Percentiles rank a stretch among this genome's conserved stretches.
phyloP scores from a whole-genome alignment of 2,797 vertebrate genomes.

The Microctenopoma lineatum region DNA sequence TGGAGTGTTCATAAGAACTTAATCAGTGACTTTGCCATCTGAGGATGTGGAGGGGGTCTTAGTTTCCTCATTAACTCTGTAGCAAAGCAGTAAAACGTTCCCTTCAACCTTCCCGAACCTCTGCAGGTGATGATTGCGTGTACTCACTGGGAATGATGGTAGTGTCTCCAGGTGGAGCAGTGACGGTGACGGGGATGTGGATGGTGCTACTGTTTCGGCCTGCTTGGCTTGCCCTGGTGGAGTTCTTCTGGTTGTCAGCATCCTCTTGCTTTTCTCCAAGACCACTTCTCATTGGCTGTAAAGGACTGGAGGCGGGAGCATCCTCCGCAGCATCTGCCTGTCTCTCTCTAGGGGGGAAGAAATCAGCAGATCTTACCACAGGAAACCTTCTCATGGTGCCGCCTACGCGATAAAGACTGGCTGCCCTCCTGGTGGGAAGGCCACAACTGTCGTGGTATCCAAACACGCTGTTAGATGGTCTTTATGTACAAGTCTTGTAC shows the following conservation, averaged over 20 bases:
- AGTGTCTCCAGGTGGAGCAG: slow-evolving; percentile 88
- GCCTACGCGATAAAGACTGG: slow-evolving; percentile 1
- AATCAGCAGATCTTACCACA: slow-evolving; percentile 13
- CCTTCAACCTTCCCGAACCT: not conserved
- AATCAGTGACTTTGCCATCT: not conserved
- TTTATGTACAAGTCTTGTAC: not conserved
- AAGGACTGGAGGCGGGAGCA: slow-evolving; percentile 67
- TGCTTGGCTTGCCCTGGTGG: slow-evolving; percentile 87
- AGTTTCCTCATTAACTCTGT: slow-evolving; percentile 1
- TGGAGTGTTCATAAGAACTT: not conserved
- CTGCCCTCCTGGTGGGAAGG: slow-evolving; percentile 14
- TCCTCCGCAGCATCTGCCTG: slow-evolving; percentile 83
- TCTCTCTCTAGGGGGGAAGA: slow-evolving; percentile 82
- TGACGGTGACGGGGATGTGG: slow-evolving; percentile 90
- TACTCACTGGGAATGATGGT: slow-evolving; percentile 89
- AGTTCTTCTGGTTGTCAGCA: slow-evolving; percentile 95
- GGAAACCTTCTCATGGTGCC: slow-evolving; percentile 7
- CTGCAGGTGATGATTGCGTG: not conserved
- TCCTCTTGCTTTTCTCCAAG: slow-evolving; percentile 91
- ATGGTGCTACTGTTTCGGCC: slow-evolving; percentile 80
- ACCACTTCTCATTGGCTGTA: slow-evolving; percentile 68
- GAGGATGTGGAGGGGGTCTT: not conserved
- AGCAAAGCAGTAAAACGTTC: not conserved
- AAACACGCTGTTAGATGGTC: not conserved
- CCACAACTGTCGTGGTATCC: not conserved